Conservation (phyloP, 2,113 vertebrate species). For the Anhinga rufa region DNA sequence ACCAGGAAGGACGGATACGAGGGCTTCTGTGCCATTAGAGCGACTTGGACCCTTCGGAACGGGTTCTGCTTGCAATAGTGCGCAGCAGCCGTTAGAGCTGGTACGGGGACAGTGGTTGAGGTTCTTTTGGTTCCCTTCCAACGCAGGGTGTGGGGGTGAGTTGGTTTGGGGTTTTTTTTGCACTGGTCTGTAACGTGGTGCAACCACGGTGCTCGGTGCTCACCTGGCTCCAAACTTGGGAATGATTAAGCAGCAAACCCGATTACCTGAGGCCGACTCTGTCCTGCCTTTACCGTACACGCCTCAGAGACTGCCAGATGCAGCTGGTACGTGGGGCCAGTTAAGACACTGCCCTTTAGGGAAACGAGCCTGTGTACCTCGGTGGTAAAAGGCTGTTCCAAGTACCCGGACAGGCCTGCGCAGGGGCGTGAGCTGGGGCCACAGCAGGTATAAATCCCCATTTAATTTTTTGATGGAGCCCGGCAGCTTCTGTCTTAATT, state of each 20-base stretch:
- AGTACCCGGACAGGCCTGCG: rapidly evolving
- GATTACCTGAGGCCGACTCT: too few relatives aligned
- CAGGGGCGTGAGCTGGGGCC: not conserved
- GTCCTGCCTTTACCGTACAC: rapidly evolving
- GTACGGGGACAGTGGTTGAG: rapidly evolving
- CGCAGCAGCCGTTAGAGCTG: too few relatives aligned
- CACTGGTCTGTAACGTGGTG: too few relatives aligned
- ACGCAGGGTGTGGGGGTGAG: not conserved
- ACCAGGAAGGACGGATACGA: rapidly evolving
- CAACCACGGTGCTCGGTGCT: not conserved
- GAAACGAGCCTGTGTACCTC: rapidly evolving
- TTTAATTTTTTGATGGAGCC: not conserved
- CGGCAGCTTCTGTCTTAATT: not conserved
- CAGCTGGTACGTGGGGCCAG: rapidly evolving
- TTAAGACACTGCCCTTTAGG: too few relatives aligned
- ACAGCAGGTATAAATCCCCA: not conserved
- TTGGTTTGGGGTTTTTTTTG: not conserved
- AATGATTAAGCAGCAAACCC: not conserved
- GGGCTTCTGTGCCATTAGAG: not conserved
- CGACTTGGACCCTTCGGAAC: not conserved
- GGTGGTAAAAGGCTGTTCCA: not conserved
- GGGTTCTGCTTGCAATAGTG: not conserved
- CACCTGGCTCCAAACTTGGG: not conserved
- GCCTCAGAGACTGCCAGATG: too few relatives aligned
- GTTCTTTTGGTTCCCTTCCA: rapidly evolving